Conservation (phyloP, 2,797 vertebrate species). For the Pantherophis alleghaniensis region DNA sequence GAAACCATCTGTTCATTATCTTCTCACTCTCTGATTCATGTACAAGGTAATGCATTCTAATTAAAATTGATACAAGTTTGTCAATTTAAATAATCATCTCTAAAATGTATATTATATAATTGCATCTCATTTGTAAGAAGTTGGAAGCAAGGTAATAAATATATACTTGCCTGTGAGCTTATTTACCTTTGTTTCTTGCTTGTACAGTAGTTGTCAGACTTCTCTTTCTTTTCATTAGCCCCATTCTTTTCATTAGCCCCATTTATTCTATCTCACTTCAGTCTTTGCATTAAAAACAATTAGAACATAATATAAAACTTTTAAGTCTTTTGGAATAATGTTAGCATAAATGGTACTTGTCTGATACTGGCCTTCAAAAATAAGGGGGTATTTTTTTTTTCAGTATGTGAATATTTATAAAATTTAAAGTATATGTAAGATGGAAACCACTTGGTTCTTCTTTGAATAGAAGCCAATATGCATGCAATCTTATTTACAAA, state of each 20-base stretch:
- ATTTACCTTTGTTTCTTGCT: too few relatives aligned
- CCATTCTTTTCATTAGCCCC: background rate
- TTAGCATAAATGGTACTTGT: background rate
- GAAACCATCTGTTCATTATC: background rate
- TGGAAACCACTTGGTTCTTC: background rate
- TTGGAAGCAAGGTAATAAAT: background rate
- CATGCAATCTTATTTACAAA: background rate
- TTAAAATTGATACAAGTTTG: background rate
- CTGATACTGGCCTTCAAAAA: background rate
- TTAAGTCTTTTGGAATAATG: background rate
- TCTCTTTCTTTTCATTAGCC: background rate
- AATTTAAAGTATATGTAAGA: background rate
- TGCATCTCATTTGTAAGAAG: background rate
- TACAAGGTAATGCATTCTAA: background rate
- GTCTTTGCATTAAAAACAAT: background rate
- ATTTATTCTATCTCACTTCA: background rate
- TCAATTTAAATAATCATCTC: background rate
- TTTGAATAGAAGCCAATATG: background rate
- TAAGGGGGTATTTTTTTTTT: background rate
- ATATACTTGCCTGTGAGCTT: too few relatives aligned
- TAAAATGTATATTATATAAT: background rate
- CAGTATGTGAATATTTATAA: background rate
- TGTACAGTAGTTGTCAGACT: background rate
- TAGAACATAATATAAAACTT: background rate
- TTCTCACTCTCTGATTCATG: background rate